These are phyloP conservation scores for Tenodera sinensis DNA, from an alignment of 2,888 invertebrate species.

Conservation along the genomic window DNA sequence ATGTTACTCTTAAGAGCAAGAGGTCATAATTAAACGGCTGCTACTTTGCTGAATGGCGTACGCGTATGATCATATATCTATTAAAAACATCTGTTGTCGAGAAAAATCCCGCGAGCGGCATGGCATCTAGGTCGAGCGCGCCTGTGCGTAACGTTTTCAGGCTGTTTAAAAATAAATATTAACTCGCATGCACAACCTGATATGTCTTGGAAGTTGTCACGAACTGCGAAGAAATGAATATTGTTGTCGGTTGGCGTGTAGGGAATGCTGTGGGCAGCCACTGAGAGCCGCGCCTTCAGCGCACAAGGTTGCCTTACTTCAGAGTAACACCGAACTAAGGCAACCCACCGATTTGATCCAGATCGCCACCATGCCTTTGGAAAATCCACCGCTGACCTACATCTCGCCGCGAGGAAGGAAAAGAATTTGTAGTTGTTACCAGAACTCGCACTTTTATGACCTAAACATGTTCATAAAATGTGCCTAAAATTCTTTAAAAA, in stretches of 20 bases:
- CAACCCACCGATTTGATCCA: not conserved
- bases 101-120: too few relatives aligned
- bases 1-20: too few relatives aligned
- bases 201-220: not conserved
- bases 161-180: not conserved
- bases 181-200: not conserved
- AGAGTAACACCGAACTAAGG: not conserved
- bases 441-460: too few relatives aligned
- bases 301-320: not conserved
- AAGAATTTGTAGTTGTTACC: too few relatives aligned
- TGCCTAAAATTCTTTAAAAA: too few relatives aligned
- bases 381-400: not conserved
- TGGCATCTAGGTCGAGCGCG: not conserved
- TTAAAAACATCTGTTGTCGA: too few relatives aligned
- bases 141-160: not conserved
- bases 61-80: too few relatives aligned
- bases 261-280: not conserved
- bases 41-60: too few relatives aligned
- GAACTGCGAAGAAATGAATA: not conserved
- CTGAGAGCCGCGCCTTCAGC: not conserved
- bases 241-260: not conserved
- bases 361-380: not conserved
- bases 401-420: too few relatives aligned
- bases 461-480: too few relatives aligned
- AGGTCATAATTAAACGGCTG: too few relatives aligned